Conservation (phyloP, 1,140 invertebrate genomes). For the Venturia canescens region DNA sequence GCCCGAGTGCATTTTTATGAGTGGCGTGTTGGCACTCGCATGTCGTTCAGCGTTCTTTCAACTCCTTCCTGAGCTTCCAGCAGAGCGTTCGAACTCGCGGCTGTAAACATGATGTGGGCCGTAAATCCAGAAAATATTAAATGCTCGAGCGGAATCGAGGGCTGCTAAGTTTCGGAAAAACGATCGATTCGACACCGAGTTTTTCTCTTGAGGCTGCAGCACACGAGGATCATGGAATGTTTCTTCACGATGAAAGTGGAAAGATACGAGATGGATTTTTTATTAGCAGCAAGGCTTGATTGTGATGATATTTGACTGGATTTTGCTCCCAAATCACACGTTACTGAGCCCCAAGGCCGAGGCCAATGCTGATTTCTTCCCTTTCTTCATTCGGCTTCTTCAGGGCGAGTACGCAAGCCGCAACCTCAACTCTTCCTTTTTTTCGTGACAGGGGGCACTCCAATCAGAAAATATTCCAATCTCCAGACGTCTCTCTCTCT, state of each 20-base stretch:
- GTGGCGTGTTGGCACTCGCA: constrained; percentile 64
- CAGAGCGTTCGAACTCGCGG: constrained; percentile 16
- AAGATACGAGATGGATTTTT: too few species aligned
- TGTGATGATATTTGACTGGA: too few species aligned
- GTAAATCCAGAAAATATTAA: constrained; percentile 28
- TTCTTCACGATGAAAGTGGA: too few species aligned
- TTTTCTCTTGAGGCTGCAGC: neutral
- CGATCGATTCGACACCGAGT: neutral
- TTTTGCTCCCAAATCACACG: neutral
- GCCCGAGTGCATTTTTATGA: constrained; percentile 62
- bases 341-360: neutral
- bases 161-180: neutral
- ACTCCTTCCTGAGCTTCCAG: constrained; percentile 55
- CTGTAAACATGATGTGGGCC: neutral
- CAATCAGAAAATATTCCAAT: constrained; percentile 58
- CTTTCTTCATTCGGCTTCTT: neutral
- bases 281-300: too few species aligned
- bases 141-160: neutral
- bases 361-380: neutral
- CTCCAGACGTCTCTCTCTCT: constrained; percentile 51
- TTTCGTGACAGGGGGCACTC: constrained; percentile 53
- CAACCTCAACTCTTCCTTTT: constrained; percentile 26
- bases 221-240: too few species aligned
- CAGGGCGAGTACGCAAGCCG: neutral
- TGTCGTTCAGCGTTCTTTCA: constrained; percentile 50